phyloP scores from a whole-genome alignment of 2,888 invertebrate genomes.

The Ectobius pallidus region DNA sequence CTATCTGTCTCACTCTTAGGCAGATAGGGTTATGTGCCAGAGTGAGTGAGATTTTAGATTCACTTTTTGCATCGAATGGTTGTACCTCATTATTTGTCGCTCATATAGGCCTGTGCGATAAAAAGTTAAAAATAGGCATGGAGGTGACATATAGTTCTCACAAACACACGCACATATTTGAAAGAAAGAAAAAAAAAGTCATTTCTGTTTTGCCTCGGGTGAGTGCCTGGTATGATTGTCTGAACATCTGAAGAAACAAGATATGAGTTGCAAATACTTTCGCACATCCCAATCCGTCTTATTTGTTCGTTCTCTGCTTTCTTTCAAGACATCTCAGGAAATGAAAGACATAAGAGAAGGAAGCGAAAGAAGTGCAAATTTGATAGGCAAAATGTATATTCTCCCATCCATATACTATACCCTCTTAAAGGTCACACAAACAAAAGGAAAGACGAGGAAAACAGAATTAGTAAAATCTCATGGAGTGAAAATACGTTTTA shows the following conservation, averaged over 20 bases:
- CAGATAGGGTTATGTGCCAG: no score
- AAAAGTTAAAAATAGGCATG: no score
- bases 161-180: no score
- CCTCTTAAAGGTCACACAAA: slow-evolving; percentile 13
- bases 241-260: neutral
- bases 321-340: neutral
- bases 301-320: neutral
- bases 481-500: slow-evolving; percentile 34
- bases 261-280: neutral
- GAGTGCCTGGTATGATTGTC: neutral
- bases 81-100: no score
- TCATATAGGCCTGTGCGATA: no score
- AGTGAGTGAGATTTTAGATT: no score
- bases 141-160: no score
- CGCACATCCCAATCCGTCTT: neutral
- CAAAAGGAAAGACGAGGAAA: slow-evolving; percentile 23
- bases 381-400: slow-evolving; percentile 15
- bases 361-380: slow-evolving; percentile 6
- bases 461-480: slow-evolving; percentile 38
- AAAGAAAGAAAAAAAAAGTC: no score
- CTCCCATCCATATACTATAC: no score
- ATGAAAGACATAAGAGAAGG: slow-evolving; percentile 4
- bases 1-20: no score
- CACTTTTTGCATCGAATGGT: no score
- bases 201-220: neutral